phyloP scores from a whole-genome alignment of 2,888 invertebrate species.

The Petrolisthes cinctipes region DNA sequence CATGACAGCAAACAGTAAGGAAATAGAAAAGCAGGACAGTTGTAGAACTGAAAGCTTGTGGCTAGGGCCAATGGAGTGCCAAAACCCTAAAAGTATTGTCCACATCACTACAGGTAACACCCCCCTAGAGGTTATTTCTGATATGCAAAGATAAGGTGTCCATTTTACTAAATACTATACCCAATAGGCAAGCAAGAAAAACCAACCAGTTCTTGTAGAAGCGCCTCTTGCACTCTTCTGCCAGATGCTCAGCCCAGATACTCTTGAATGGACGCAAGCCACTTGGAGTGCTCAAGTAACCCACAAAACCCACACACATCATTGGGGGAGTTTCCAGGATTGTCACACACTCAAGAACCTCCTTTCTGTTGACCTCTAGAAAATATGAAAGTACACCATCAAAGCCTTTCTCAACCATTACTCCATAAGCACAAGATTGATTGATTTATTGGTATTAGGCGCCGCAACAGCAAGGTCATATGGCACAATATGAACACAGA shows the following conservation, averaged over 20 bases:
- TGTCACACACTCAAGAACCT: constrained; percentile 98
- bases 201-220: constrained; percentile 99
- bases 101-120: no score
- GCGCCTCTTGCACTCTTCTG: constrained; percentile 97
- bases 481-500: not conserved
- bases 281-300: constrained; percentile 98
- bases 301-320: constrained; percentile 93
- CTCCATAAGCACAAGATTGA: not conserved
- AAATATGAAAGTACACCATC: not conserved
- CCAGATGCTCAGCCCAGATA: constrained; percentile 98
- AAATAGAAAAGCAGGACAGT: no score
- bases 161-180: not conserved
- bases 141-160: not conserved
- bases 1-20: no score
- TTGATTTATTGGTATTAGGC: not conserved
- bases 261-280: constrained; percentile 95
- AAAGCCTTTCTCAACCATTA: not conserved
- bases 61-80: not conserved
- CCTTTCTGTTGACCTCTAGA: constrained; percentile 98
- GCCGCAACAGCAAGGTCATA: not conserved
- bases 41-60: not conserved
- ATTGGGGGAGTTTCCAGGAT: constrained; percentile 98
- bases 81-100: no score
- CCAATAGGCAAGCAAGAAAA: not conserved
- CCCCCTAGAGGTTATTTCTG: not conserved